These are phyloP conservation scores for Aphis craccivora DNA, from an alignment of 1,140 invertebrate species.

Conservation along the genomic window DNA sequence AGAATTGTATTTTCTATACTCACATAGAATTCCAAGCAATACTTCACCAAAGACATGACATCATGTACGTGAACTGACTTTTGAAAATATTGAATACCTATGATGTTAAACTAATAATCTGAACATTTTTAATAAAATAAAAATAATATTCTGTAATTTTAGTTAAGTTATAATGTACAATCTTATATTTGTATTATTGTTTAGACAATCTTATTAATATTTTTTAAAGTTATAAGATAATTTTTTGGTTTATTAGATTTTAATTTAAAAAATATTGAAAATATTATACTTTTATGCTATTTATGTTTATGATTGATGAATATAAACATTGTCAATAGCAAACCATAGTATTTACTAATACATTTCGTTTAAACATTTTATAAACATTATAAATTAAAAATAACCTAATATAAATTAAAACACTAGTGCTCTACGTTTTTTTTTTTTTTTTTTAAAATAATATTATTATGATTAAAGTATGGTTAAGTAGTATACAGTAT, in stretches of 20 bases:
- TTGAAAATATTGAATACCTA: not conserved
- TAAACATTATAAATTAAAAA: not conserved
- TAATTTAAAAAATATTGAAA: not conserved
- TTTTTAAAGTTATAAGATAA: not conserved
- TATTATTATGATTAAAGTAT: not conserved
- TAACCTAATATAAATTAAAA: not conserved
- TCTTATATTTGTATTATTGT: not conserved
- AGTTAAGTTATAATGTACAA: not conserved
- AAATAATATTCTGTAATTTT: not conserved
- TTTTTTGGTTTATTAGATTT: not conserved
- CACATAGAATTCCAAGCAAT: not conserved
- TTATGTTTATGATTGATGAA: not conserved
- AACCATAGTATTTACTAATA: not conserved
- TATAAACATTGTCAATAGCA: not conserved
- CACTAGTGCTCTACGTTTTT: not conserved
- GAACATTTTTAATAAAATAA: not conserved
- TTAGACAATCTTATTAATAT: accelerated
- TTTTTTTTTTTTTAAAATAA: too few species aligned
- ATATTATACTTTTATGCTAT: too few species aligned
- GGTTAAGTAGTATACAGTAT: not conserved
- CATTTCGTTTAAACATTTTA: not conserved
- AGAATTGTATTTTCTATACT: conserved; percentile 13
- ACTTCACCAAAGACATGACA: not conserved
- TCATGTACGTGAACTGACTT: conserved; percentile 7
- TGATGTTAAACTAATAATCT: not conserved